Evolutionary conservation across 1,140 invertebrate species (phyloP).

Genomic region (Macrosteles quadrilineatus): DNA sequence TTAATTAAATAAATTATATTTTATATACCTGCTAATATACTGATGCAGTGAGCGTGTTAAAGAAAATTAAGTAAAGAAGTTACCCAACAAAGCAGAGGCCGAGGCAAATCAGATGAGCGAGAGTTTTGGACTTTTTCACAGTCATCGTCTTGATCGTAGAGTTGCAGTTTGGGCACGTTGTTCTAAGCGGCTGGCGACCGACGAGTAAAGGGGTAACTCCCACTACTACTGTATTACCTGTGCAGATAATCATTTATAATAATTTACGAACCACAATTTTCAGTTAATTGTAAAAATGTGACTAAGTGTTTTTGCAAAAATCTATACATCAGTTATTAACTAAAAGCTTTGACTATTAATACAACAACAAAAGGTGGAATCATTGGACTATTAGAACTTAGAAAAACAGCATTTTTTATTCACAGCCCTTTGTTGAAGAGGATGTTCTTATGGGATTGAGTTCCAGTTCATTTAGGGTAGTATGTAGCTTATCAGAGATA

Average conservation of each 20-base stretch:
- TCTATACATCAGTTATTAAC: not conserved
- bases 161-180: constrained; percentile 34
- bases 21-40: too few species aligned
- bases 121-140: not conserved
- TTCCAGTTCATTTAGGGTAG: too few species aligned
- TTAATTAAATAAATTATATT: too few species aligned
- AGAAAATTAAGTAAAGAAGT: too few species aligned
- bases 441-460: too few species aligned
- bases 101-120: constrained; percentile 35
- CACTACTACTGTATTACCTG: not conserved
- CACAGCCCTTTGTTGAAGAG: too few species aligned
- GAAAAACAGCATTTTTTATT: not conserved
- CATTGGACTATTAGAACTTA: not conserved
- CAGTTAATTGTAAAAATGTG: not conserved
- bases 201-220: constrained; percentile 17
- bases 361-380: not conserved
- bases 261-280: not conserved
- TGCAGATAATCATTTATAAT: not conserved
- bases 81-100: constrained; percentile 30
- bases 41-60: too few species aligned
- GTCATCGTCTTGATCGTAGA: not conserved
- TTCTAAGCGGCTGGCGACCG: constrained; percentile 23
- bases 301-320: not conserved
- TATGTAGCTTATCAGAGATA: too few species aligned
- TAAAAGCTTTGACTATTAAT: not conserved